Conservation (phyloP, 2,113 vertebrate species). For the Gasterosteus nipponicus region DNA sequence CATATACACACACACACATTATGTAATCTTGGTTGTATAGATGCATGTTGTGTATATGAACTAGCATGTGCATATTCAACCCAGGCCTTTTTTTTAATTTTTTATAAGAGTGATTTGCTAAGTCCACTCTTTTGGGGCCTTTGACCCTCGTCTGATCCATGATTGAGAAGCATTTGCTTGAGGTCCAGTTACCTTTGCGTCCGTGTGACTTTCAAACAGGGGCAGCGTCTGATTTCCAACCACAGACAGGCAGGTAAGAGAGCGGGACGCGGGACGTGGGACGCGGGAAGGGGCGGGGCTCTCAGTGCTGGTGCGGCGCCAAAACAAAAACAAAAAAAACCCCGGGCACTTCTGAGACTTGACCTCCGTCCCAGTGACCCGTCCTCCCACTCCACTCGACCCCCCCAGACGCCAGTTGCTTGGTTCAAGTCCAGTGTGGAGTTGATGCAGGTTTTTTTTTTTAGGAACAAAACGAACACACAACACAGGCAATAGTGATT, state of each 20-base stretch:
- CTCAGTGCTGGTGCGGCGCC: constrained; percentile 72
- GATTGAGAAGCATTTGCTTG: constrained; percentile 67
- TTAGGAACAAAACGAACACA: constrained; percentile 55
- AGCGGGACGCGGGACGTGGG: constrained; percentile 42
- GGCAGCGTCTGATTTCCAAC: constrained; percentile 58
- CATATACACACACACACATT: constrained; percentile 71
- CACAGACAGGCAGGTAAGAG: constrained; percentile 66
- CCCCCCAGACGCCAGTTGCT: constrained; percentile 50
- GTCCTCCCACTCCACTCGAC: constrained; percentile 9
- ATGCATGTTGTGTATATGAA: constrained; percentile 62
- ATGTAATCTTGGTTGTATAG: constrained; percentile 57
- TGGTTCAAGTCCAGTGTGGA: constrained; percentile 77
- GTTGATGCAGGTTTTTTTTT: constrained; percentile 67
- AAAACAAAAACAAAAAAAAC: constrained; percentile 43
- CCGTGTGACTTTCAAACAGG: constrained; percentile 42
- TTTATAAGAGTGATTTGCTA: constrained; percentile 54
- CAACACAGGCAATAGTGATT: constrained; percentile 82
- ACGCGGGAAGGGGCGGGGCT: constrained; percentile 39
- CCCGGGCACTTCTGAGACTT: constrained; percentile 60
- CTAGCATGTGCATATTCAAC: constrained; percentile 86
- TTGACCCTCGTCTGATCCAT: constrained; percentile 58
- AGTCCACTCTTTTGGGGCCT: constrained; percentile 45
- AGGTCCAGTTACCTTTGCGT: constrained; percentile 70
- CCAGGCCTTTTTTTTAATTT: constrained; percentile 82
- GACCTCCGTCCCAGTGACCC: constrained; percentile 27